Percentiles rank a stretch among this genome's conserved stretches.
Evolutionary conservation across 2,113 vertebrate species (phyloP).

Genomic region (Gallinago undulata): DNA sequence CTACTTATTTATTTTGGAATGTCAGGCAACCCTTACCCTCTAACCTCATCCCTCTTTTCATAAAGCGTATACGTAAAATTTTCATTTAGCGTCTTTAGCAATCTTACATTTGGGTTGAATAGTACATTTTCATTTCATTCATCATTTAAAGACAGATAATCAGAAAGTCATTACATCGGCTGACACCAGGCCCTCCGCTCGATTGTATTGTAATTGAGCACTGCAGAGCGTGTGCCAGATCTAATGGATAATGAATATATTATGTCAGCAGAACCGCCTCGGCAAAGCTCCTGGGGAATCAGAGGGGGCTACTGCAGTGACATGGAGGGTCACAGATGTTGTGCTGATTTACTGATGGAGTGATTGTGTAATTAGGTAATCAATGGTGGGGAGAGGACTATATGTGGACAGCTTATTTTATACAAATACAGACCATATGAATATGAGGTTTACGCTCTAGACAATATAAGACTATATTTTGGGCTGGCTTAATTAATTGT

Average conservation of each 20-base stretch:
- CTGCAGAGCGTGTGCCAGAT: conserved; percentile 76
- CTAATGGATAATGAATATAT: conserved; percentile 87
- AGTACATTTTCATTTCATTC: conserved; percentile 94
- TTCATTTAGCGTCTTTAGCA: conserved; percentile 73
- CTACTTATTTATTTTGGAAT: background rate
- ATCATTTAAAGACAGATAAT: conserved; percentile 99
- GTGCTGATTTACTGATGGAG: conserved; percentile 77
- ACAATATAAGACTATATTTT: background rate
- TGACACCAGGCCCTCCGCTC: conserved; percentile 81
- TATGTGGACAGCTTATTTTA: conserved; percentile 52
- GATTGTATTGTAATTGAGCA: conserved; percentile 93
- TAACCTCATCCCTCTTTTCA: conserved; percentile 16
- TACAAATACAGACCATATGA: conserved; percentile 24
- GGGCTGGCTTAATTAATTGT: background rate
- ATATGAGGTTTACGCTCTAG: background rate
- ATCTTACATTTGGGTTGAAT: conserved; percentile 74
- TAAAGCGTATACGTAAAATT: conserved; percentile 36
- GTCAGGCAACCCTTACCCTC: background rate
- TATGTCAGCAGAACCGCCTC: conserved; percentile 77
- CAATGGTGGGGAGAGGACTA: conserved; percentile 71
- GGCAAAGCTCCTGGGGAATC: conserved; percentile 69
- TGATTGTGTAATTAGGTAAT: conserved; percentile 82
- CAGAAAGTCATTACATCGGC: conserved; percentile 97
- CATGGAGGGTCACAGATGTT: conserved; percentile 76
- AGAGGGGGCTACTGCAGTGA: conserved; percentile 60